A percentile compares a stretch with the other conserved stretches of the same genome.
Evolutionary conservation across 2,888 invertebrate species (phyloP).

Genomic region (Ochropleura leucogaster): DNA sequence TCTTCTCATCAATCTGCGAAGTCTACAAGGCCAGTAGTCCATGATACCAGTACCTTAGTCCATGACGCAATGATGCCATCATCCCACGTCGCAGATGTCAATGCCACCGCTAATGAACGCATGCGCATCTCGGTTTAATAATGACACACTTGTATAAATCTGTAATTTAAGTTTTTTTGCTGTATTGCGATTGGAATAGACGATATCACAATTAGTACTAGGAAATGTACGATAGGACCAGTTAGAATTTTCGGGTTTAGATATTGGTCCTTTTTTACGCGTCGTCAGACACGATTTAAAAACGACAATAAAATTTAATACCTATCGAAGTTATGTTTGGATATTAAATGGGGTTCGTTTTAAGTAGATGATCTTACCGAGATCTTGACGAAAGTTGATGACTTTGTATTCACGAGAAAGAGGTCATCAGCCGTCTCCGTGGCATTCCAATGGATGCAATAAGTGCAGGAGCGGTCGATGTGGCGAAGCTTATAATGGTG

Average conservation of each 20-base stretch:
- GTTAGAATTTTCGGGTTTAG: too few species aligned
- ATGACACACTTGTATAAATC: constrained; percentile 35
- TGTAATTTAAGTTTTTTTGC: constrained; percentile 15
- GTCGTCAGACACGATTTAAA: neutral
- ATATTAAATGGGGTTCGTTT: neutral
- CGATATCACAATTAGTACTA: constrained; percentile 1
- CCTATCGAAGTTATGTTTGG: neutral
- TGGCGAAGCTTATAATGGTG: neutral
- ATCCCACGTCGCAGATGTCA: constrained; percentile 67
- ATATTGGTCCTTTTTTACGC: constrained; percentile 12
- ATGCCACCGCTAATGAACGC: constrained; percentile 64
- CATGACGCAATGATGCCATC: constrained; percentile 69
- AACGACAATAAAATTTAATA: too few species aligned
- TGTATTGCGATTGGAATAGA: neutral
- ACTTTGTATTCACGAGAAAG: neutral
- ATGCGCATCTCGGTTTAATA: constrained; percentile 51
- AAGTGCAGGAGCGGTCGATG: neutral
- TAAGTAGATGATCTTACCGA: neutral
- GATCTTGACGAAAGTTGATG: neutral
- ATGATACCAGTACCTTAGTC: constrained; percentile 34
- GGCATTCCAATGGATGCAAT: neutral
- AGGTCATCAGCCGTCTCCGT: neutral
- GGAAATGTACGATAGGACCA: neutral
- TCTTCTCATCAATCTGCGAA: constrained; percentile 22
- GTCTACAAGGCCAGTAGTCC: constrained; percentile 49